Evolutionary conservation across 1,140 invertebrate genomes (phyloP).

Genomic region (Sitophilus oryzae): DNA sequence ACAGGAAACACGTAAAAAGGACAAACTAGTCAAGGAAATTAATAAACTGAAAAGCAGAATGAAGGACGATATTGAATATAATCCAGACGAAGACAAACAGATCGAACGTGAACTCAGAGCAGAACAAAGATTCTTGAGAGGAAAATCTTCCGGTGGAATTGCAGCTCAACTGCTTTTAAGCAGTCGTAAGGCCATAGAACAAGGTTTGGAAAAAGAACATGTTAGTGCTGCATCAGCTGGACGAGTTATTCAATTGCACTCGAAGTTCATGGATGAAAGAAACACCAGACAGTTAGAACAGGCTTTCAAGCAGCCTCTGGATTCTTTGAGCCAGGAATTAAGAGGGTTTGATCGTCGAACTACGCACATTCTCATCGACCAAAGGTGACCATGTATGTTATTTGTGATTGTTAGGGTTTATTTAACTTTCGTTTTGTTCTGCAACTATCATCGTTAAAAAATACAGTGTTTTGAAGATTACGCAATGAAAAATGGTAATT

Average conservation of each 20-base stretch:
- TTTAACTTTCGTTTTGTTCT: too few species aligned
- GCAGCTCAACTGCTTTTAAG: slow-evolving; percentile 58
- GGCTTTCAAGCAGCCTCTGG: slow-evolving; percentile 51
- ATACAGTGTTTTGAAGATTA: too few species aligned
- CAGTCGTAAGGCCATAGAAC: slow-evolving; percentile 53
- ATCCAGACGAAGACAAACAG: slow-evolving; percentile 31
- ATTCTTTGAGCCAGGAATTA: slow-evolving; percentile 54
- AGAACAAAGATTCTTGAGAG: slow-evolving; percentile 52
- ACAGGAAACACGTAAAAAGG: slow-evolving; percentile 30
- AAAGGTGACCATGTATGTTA: slow-evolving; percentile 52
- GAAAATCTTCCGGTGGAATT: slow-evolving; percentile 68
- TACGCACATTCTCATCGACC: slow-evolving; percentile 53
- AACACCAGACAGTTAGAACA: slow-evolving; percentile 45
- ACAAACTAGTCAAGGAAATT: slow-evolving; percentile 34
- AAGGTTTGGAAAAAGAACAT: slow-evolving; percentile 45
- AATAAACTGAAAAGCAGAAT: slow-evolving; percentile 36
- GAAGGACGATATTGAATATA: slow-evolving; percentile 35
- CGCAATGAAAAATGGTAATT: too few species aligned
- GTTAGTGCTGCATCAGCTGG: slow-evolving; percentile 40
- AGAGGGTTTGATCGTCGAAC: slow-evolving; percentile 57
- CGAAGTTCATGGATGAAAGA: slow-evolving; percentile 45
- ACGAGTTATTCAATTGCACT: slow-evolving; percentile 32
- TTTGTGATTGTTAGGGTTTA: too few species aligned
- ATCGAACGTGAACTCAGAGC: slow-evolving; percentile 44
- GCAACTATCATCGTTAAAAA: too few species aligned